These are phyloP conservation scores for Cairina moschata DNA, from an alignment of 2,113 vertebrate genomes.

Conservation along the genomic window DNA sequence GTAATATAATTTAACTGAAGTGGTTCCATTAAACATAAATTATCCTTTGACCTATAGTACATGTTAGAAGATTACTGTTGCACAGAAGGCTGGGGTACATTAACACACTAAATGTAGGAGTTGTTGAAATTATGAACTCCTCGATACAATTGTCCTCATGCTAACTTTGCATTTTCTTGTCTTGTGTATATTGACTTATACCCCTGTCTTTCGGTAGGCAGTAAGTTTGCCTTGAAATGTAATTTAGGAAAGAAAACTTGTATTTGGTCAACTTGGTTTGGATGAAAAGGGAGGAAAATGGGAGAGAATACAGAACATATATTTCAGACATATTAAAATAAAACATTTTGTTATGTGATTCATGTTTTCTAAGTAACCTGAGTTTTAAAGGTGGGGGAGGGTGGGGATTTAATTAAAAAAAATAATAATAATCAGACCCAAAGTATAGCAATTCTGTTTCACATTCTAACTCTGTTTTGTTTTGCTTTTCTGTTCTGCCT, in stretches of 20 bases:
- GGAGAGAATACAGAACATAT: not conserved
- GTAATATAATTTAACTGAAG: not conserved
- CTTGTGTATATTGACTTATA: not conserved
- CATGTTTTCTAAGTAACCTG: not conserved
- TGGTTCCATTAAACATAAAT: not conserved
- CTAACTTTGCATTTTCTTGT: not conserved
- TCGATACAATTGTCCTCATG: not conserved
- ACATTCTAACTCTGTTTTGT: not conserved
- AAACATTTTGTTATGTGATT: not conserved
- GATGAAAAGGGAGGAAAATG: not conserved
- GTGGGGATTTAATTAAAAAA: not conserved
- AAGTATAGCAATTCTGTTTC: not conserved
- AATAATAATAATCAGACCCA: not conserved
- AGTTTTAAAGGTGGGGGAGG: not conserved
- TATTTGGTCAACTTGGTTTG: not conserved
- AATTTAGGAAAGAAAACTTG: not conserved
- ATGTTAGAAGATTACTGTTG: not conserved
- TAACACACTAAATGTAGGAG: not conserved
- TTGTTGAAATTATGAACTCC: not conserved
- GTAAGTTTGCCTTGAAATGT: not conserved
- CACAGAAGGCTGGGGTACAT: not conserved
- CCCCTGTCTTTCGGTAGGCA: not conserved
- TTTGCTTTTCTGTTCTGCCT: not conserved
- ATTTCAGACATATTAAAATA: not conserved
- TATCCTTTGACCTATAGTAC: not conserved